phyloP scores from a whole-genome alignment of 2,797 vertebrate species.

The Tragelaphus eurycerus region DNA sequence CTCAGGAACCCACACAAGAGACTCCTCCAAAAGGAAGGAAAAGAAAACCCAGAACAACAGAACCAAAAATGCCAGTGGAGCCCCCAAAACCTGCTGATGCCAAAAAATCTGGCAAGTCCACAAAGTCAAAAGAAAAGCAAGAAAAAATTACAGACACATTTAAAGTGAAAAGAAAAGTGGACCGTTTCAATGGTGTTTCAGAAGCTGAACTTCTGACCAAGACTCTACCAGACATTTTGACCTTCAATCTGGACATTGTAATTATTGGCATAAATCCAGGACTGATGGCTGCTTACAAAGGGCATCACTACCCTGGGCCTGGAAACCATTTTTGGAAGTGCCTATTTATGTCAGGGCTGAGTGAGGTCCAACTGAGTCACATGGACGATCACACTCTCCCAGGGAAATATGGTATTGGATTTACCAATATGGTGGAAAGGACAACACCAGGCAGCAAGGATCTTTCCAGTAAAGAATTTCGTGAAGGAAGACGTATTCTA shows the following conservation, averaged over 20 bases:
- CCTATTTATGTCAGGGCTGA: slow-evolving; percentile 96
- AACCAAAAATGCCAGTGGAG: slow-evolving; percentile 86
- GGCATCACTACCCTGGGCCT: slow-evolving; percentile 97
- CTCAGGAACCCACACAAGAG: slow-evolving; percentile 80
- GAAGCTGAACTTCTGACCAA: slow-evolving; percentile 97
- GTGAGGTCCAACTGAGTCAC: slow-evolving; percentile 94
- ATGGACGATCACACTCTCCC: slow-evolving; percentile 92
- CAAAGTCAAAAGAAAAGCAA: slow-evolving; percentile 88
- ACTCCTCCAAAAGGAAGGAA: slow-evolving; percentile 90
- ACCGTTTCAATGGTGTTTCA: slow-evolving; percentile 97
- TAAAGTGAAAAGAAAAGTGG: slow-evolving; percentile 97
- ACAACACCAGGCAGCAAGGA: slow-evolving; percentile 99
- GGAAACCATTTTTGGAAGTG: slow-evolving; percentile 99
- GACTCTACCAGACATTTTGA: slow-evolving; percentile 97
- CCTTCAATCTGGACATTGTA: slow-evolving; percentile 96
- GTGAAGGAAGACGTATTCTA: slow-evolving; percentile 98
- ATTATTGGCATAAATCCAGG: slow-evolving; percentile 99
- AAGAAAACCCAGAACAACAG: slow-evolving; percentile 82
- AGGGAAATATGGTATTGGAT: slow-evolving; percentile 96
- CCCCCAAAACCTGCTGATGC: slow-evolving; percentile 87
- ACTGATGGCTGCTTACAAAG: slow-evolving; percentile 97
- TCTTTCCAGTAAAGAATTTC: slow-evolving; percentile 97
- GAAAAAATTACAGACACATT: slow-evolving; percentile 97
- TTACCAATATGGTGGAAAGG: slow-evolving; percentile 98
- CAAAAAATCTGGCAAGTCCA: slow-evolving; percentile 83